Conservation (phyloP, 2,888 invertebrate species). For the Sesia bembeciformis region DNA sequence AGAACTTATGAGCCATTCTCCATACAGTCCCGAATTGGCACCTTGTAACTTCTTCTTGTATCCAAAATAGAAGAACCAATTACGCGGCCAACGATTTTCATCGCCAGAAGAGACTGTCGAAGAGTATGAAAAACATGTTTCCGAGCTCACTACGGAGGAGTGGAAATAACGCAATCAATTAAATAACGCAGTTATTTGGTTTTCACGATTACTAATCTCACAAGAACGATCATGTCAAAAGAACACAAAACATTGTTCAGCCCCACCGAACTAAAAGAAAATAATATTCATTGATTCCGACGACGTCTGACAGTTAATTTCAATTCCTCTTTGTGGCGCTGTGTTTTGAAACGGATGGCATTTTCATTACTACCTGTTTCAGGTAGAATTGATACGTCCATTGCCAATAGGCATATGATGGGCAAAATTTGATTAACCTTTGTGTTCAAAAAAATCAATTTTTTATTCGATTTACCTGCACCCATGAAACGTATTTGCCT, state of each 20-base stretch:
- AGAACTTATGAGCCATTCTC: too few relatives aligned
- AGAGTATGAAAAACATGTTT: too few relatives aligned
- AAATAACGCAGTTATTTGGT: neutral
- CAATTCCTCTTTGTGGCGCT: conserved; percentile 36
- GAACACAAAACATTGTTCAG: neutral
- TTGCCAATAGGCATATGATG: conserved; percentile 21
- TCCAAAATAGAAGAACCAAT: too few relatives aligned
- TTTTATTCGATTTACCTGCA: conserved; percentile 10
- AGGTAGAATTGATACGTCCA: conserved; percentile 25
- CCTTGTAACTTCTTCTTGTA: too few relatives aligned
- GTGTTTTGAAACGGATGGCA: conserved; percentile 19
- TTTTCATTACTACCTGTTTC: conserved; percentile 26
- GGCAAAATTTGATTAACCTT: conserved; percentile 29
- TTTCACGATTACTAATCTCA: neutral
- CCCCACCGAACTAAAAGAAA: conserved; percentile 3
- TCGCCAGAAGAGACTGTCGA: too few relatives aligned
- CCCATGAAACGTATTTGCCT: conserved; percentile 1
- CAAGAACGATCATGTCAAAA: neutral
- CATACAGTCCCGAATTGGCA: too few relatives aligned
- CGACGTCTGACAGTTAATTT: conserved; percentile 43
- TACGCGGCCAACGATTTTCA: too few relatives aligned
- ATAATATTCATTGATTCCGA: conserved; percentile 24
- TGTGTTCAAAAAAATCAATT: conserved; percentile 4
- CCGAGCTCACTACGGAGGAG: too few relatives aligned
- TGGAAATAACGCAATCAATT: too few relatives aligned